Conservation (phyloP, 2,888 invertebrate genomes). For the Myopa tessellatipennis region DNA sequence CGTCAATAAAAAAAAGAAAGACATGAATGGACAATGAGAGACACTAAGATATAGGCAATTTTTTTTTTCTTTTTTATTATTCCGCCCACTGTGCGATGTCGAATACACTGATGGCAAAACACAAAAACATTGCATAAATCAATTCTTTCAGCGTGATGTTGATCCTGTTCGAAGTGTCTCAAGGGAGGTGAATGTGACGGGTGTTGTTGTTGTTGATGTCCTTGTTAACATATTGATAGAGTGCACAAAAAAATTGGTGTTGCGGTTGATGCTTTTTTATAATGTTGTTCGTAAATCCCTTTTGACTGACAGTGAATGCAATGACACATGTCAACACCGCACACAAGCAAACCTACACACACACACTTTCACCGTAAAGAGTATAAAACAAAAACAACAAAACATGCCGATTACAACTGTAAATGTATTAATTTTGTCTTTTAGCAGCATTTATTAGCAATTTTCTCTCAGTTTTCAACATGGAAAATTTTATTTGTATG, state of each 20-base stretch:
- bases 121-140: not conserved
- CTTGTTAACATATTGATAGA: constrained; percentile 28
- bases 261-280: not conserved
- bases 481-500: too few species aligned
- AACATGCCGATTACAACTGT: not conserved
- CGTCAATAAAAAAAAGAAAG: not conserved
- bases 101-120: not conserved
- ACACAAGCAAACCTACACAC: not conserved
- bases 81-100: not conserved
- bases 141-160: not conserved
- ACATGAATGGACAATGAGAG: not conserved
- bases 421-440: constrained; percentile 16
- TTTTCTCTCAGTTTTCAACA: too few species aligned
- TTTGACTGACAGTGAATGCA: constrained; percentile 12
- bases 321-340: constrained; percentile 1
- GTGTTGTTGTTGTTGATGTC: not conserved
- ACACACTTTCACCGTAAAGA: not conserved
- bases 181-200: not conserved
- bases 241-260: constrained; percentile 13
- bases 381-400: too few species aligned
- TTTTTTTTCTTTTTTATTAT: not conserved
- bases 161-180: too few species aligned
- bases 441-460: not conserved
- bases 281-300: constrained; percentile 14
- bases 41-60: not conserved